Evolutionary conservation across 2,888 invertebrate species (phyloP), one percentile per base, ranked within the genome.

Genomic region (Pheosia tremula): DNA sequence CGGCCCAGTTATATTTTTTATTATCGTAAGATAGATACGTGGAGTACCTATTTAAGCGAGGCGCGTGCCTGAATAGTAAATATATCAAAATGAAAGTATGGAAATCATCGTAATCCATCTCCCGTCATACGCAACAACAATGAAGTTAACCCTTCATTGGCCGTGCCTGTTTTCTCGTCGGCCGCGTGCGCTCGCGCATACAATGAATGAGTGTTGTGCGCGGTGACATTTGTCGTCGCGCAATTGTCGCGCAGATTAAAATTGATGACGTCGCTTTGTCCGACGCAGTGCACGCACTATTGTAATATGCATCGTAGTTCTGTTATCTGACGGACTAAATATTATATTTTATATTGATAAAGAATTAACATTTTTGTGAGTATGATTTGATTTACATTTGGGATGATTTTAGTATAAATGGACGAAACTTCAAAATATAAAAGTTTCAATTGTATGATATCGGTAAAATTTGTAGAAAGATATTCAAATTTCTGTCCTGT

Each of bases 161-260:
- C 83, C 82, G 83, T 81, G 75, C 76, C 80, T 84, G 87, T 45
- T 86, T 86, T 81, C 71, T 75, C 80, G 79, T 77, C 67, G 78
- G 85, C 83, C 87, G 88, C 88, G 86, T 88, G 88, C 88, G 84
- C 83, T 84, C 87, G 85, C 82, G 83, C 81, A 80, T 78, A 84
- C 89, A 87, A 91, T 92, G 88, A 91, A 92, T 92, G 91, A 88
- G 88, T 88, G 87, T 84, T 86, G 87, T 86, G 71, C 81, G 80
- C 76, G 85, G 76, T 93, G 93, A 93, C 92, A 92, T 93, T 93
- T 93, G 93, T 93, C 93, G 92, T 89, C 91, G 92, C 82, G 90
- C 93, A 91, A 93, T 93, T 92, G 93, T 92, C 89, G 90, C 85
- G 74, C 87, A 90, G 93, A 93, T 93, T 93, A 93, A 93, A 93